Base-by-base conservation (phyloP, 1,140 invertebrate species). In the Ylistrum balloti region DNA sequence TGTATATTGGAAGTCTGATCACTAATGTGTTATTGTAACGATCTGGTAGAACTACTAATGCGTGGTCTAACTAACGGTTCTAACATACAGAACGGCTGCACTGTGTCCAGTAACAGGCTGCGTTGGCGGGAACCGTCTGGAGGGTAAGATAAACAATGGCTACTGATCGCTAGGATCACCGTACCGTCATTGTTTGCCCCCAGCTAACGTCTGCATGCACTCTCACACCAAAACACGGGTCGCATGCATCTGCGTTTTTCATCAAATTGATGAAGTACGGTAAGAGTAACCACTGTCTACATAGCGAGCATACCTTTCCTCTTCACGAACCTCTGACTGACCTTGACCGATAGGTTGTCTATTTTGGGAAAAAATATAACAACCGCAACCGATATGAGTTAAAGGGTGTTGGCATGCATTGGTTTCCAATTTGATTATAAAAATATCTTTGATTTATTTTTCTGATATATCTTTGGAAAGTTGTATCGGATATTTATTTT, bases 221-320 rank as follows among this genome's bases (percentile, higher is more conserved):
- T 74, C 45, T 56, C 45, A 56, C 45, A 56, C 45, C n/a, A 56
- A 56, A 56, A 56, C 45, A 56, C 45, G 15, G 22, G 15, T 56
- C 45, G 22, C 45, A 22, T 56, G 45, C 56, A 74, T 74, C 56
- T 74, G 56, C 56, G 22, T 74, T 74, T 74, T 74, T 28, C 56
- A 74, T 74, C 56, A 74, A 74, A 74, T 74, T 74, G 56, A 74
- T 74, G 56, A 74, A 74, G 22, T 74, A 74, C 56, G 56, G 56
- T 74, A 74, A 74, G 56, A 28, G 56, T 28, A 74, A 74, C 56
- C 56, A 74, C 56, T n/a, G 56, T 74, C 56, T 74, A 74, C 56
- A 74, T 74, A 74, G 56, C 56, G n/a, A 28, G 56, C 56, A 74
- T 74, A 74, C 56, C 56, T 74, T 74, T 74, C 56, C 56, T 74